These are phyloP conservation scores for Sminthurinus signatus DNA, from an alignment of 1,140 invertebrate genomes.

Conservation along the genomic window DNA sequence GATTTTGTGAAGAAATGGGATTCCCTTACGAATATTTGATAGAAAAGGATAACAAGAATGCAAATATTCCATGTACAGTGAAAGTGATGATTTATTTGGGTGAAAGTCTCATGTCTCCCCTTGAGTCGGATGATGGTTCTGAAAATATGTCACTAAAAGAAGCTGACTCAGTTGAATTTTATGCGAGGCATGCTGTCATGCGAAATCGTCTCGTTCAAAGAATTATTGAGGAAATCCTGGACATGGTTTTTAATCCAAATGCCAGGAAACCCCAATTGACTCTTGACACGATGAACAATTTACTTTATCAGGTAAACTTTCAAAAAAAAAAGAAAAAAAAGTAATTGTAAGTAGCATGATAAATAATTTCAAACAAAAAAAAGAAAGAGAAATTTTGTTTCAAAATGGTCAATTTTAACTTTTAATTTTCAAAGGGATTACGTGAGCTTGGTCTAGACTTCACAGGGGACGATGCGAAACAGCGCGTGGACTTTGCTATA, in stretches of 20 bases:
- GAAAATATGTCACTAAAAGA: slow-evolving; percentile 20
- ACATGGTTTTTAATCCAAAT: slow-evolving; percentile 10
- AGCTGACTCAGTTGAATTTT: slow-evolving; percentile 34
- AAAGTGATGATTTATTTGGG: slow-evolving; percentile 3
- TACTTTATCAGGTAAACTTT: no score
- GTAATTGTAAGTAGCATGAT: no score
- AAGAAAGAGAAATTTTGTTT: no score
- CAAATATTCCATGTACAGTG: slow-evolving; percentile 20
- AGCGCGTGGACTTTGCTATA: slow-evolving; percentile 23
- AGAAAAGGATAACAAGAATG: slow-evolving; percentile 13
- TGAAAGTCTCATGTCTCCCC: neutral
- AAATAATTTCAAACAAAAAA: no score
- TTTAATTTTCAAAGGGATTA: no score
- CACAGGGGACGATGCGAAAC: neutral
- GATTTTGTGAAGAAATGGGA: slow-evolving; percentile 25
- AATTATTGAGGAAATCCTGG: slow-evolving; percentile 24
- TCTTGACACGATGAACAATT: no score
- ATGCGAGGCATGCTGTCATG: slow-evolving; percentile 15
- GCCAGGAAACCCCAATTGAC: no score
- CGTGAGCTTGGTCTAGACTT: neutral
- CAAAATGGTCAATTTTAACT: no score
- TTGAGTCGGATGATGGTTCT: slow-evolving; percentile 3
- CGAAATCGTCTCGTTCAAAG: slow-evolving; percentile 20
- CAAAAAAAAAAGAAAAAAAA: no score
- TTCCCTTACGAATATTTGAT: slow-evolving; percentile 24